Base-by-base conservation (phyloP, 2,888 invertebrate genomes). In the Pyrrhia umbra region DNA sequence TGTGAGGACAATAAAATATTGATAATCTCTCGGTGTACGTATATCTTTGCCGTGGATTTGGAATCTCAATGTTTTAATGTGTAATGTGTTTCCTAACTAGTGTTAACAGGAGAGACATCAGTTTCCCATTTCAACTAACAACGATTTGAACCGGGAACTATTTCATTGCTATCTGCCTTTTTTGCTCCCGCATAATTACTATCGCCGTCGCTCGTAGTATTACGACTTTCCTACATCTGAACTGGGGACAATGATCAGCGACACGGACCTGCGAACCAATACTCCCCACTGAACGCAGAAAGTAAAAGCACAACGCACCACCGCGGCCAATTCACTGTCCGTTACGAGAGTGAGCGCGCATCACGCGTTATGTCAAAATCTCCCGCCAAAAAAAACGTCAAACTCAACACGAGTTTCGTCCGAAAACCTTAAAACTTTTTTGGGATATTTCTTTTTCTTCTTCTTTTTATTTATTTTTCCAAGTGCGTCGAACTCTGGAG, bases 201-300 rank as follows among this genome's bases (percentile, higher is more conserved):
- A 75, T 69, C 67, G 69, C 57, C 37, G 43, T 59, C 63, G 68
- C 67, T 62, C 62, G 45, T 20, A 59, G 66, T 58, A 46, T 79
- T 68, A 68, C 68, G 72, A 81, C 81, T 82, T 83, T 83, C 78
- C 75, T 77, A 69, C 78, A 79, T 80, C 76, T 77, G 62, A 62
- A 25, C 72, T 67, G 79, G 72, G 80, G 80, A 83, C 79, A 81
- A 79, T 79, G 83, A 80, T 85, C 79, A 80, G n/a, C 37, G 66
- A 66, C 69, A 67, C 80, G 75, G 75, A 84, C 83, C 79, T 75
- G 60, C 54, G 49, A 70, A 72, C 45, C 77, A 66, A 76, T 76
- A 68, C 87, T 91, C 94, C 94, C 93, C 94, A 92, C 94, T 94
- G 92, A 83, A 74, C 84, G 81, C 82, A 87, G 92, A 94, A 94